A percentile compares a stretch with the other conserved stretches of the same genome.
Conservation (phyloP, 2,888 invertebrate genomes). For the Athrips mouffetella region DNA sequence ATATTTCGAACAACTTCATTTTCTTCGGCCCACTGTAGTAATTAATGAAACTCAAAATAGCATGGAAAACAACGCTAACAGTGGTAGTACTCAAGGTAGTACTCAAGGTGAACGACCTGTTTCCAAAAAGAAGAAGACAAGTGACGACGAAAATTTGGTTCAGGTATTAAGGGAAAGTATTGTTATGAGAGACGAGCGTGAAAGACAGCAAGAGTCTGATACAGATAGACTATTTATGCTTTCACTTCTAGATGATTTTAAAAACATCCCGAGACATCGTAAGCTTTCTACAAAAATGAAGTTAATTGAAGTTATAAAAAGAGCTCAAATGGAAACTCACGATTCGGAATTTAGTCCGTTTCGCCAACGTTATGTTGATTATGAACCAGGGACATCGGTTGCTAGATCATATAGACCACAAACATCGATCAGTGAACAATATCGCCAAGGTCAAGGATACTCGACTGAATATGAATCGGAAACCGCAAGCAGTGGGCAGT, state of each 20-base stretch:
- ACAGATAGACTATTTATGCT: slow-evolving; percentile 31
- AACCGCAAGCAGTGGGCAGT: slow-evolving; percentile 29
- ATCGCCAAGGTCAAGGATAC: slow-evolving; percentile 32
- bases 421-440: slow-evolving; percentile 31
- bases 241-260: slow-evolving; percentile 32
- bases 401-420: slow-evolving; percentile 31
- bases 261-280: slow-evolving; percentile 32
- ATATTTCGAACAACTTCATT: slow-evolving; percentile 34
- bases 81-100: too few species aligned
- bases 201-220: slow-evolving; percentile 32
- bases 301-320: slow-evolving; percentile 35
- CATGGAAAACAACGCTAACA: slow-evolving; percentile 27
- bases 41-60: slow-evolving; percentile 31
- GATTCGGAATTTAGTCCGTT: slow-evolving; percentile 25
- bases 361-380: slow-evolving; percentile 32
- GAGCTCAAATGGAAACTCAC: slow-evolving; percentile 31
- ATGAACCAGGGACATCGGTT: slow-evolving; percentile 32
- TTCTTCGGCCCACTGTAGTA: slow-evolving; percentile 32
- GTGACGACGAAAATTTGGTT: slow-evolving; percentile 31
- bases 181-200: slow-evolving; percentile 32
- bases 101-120: slow-evolving; percentile 29
- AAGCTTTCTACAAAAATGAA: slow-evolving; percentile 34
- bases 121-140: slow-evolving; percentile 33
- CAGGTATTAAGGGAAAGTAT: slow-evolving; percentile 34
- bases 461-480: slow-evolving; percentile 29